Base-by-base conservation (phyloP, 2,113 vertebrate species). In the Channa maculata region DNA sequence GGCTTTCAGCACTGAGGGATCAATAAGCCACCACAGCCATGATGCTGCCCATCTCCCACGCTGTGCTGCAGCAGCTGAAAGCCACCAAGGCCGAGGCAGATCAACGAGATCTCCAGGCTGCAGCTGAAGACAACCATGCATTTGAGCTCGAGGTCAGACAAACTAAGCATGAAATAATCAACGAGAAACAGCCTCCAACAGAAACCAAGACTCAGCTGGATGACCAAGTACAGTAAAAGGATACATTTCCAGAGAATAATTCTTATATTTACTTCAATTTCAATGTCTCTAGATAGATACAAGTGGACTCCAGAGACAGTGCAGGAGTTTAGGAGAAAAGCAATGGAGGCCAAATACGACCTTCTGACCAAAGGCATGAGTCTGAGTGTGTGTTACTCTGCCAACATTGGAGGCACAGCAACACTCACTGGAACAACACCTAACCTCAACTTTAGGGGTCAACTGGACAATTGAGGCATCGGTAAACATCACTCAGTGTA, bases 401-500 rank as follows among this genome's bases (percentile, higher is more conserved):
- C 98, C 86, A 99, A 96, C 89, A 98, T 99, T 0, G 98, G 98
- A 8, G 98, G 98, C 51, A 97, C 95, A 0, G 96, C 97, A 58
- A 98, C 97, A 0, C 92, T 99, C 72, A 99, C 98, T 0, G 98
- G 98, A 61, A 98, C 97, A 3, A 92, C 95, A 0, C 95, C 97
- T 50, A 99, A 99, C 65, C 93, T 99, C 87, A 96, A 99, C 77
- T 91, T 99, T 38, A 95, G 97, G 85, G 97, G 96, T 82, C 97
- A 99, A 86, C 1, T 99, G 0, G 88, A 95, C 45, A 3, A 93
- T 97, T 99, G 92, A 94, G 96, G 5, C 67, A 34, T 45, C 39
- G 10, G 9, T 4, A 8, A 48, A 52, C 4, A 24, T 24, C 24
- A 24, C 24, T 24, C 24, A 24, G 24, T 24, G 24, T 24, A 24